phyloP scores from a whole-genome alignment of 1,140 invertebrate genomes.

The Camponotus pennsylvanicus region DNA sequence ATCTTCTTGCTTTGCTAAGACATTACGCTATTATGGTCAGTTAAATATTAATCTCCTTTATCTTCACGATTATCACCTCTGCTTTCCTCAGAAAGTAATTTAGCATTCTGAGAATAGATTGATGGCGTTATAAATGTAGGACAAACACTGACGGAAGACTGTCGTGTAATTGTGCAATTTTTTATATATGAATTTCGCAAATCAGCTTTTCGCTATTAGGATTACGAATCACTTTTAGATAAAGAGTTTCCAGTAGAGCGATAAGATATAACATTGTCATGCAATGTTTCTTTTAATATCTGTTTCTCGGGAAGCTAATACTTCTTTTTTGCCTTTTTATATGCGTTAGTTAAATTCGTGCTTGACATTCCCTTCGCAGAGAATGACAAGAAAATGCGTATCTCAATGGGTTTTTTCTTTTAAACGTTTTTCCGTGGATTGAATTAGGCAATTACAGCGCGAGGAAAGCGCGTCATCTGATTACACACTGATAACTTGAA shows the following conservation, averaged over 20 bases:
- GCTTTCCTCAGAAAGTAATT: constrained; percentile 64
- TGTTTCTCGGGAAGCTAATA: neutral
- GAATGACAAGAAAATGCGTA: neutral
- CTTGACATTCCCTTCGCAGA: neutral
- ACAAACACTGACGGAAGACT: constrained; percentile 48
- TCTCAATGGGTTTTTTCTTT: neutral
- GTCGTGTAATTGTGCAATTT: constrained; percentile 51
- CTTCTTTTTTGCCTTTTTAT: neutral
- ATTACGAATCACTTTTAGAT: constrained; percentile 9
- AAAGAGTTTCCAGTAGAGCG: neutral
- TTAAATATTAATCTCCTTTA: constrained; percentile 47
- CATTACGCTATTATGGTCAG: constrained; percentile 35
- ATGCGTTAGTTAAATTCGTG: neutral
- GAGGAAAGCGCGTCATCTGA: constrained; percentile 44
- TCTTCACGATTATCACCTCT: constrained; percentile 14
- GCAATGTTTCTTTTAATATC: neutral
- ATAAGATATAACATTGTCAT: constrained; percentile 23
- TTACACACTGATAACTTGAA: constrained; percentile 75
- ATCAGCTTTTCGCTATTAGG: constrained; percentile 15
- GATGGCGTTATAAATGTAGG: constrained; percentile 28
- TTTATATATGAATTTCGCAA: constrained; percentile 58
- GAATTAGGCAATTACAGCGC: constrained; percentile 38
- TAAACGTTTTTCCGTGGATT: constrained; percentile 1
- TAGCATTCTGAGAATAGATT: constrained; percentile 43
- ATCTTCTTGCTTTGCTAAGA: constrained; percentile 9